Evolutionary conservation across 2,797 vertebrate species (phyloP).

Genomic region (Anomalospiza imberbis): DNA sequence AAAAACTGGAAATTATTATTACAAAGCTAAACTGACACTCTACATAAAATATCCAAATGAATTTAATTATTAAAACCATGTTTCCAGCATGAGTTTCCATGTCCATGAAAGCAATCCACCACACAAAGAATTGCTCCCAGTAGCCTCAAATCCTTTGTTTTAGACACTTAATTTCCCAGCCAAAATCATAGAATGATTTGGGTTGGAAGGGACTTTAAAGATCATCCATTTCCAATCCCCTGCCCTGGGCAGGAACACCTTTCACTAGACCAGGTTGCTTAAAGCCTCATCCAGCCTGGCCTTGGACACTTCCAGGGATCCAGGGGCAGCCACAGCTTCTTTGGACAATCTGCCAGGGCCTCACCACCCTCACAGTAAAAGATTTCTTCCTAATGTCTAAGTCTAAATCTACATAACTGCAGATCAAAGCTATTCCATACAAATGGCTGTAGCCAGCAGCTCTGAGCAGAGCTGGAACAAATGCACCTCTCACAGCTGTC

Average conservation of each 20-base stretch:
- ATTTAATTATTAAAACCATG: not conserved
- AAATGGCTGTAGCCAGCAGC: not conserved
- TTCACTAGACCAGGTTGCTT: not conserved
- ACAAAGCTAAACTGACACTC: not conserved
- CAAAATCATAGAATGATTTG: not conserved
- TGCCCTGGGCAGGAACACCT: not conserved
- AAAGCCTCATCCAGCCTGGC: not conserved
- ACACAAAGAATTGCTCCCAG: not conserved
- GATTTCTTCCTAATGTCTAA: not conserved
- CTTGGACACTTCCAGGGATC: not conserved
- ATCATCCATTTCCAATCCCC: not conserved
- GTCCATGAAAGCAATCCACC: not conserved
- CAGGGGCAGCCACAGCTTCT: not conserved
- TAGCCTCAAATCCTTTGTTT: not conserved
- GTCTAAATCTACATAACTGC: not conserved
- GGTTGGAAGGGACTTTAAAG: not conserved
- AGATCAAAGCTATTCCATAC: not conserved
- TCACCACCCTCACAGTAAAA: not conserved
- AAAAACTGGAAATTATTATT: not conserved
- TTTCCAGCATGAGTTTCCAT: not conserved
- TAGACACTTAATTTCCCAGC: not conserved
- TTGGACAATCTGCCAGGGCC: not conserved
- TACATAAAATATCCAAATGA: constrained; percentile 1
- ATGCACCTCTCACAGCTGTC: not conserved
- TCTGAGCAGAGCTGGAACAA: not conserved